phyloP scores from a whole-genome alignment of 2,113 vertebrate species.

The Nannospalax galili region DNA sequence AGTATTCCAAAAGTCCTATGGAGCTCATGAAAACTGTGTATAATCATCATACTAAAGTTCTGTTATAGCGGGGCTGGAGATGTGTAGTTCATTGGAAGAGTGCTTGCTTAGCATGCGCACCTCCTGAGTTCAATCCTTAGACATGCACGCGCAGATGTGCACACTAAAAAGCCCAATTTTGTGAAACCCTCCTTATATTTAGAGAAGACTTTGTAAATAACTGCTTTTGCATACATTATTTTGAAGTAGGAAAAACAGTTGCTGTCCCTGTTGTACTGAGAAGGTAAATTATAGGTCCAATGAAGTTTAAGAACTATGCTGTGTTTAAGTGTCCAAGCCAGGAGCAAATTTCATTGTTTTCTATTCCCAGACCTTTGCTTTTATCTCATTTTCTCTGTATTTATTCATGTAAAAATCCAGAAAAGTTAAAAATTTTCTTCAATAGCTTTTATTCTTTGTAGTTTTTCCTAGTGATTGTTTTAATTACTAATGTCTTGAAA shows the following conservation, averaged over 20 bases:
- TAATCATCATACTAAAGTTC: background rate
- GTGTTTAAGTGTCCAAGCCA: background rate
- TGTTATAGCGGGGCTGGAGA: background rate
- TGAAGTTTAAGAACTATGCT: background rate
- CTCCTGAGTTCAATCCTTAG: no score
- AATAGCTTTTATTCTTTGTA: conserved; percentile 35
- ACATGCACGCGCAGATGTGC: background rate
- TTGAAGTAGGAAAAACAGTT: conserved; percentile 34
- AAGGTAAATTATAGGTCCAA: conserved; percentile 4
- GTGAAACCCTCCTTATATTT: background rate
- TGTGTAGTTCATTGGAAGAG: background rate
- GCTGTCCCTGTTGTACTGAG: background rate
- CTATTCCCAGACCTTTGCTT: conserved; percentile 11
- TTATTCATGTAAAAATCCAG: conserved; percentile 49
- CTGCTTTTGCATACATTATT: background rate
- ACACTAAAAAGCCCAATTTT: background rate
- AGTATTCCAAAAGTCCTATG: background rate
- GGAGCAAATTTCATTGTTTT: conserved; percentile 23
- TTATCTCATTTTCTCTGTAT: conserved; percentile 9
- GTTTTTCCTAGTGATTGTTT: background rate
- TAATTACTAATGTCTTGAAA: conserved; percentile 36
- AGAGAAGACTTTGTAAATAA: conserved; percentile 20
- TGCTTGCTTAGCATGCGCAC: background rate
- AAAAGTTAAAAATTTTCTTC: conserved; percentile 41
- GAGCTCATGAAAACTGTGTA: background rate